phyloP scores from a whole-genome alignment of 2,113 vertebrate species.

The Trichechus manatus region DNA sequence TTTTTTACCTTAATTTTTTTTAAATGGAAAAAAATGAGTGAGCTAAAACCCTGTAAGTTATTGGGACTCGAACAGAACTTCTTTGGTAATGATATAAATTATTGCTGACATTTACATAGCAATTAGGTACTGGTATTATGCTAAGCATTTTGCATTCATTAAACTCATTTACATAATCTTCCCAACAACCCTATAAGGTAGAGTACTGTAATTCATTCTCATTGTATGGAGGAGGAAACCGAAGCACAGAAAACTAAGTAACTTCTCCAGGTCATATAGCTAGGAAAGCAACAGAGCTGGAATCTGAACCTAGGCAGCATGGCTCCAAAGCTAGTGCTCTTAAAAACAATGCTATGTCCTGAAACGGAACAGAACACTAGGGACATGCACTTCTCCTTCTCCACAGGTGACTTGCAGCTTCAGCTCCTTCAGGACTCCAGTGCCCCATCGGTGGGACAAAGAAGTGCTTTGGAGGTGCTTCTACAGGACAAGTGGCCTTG shows the following conservation, averaged over 20 bases:
- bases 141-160: neutral
- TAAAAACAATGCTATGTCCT: neutral
- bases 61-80: neutral
- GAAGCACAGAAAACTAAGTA: neutral
- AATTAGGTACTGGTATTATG: neutral
- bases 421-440: neutral
- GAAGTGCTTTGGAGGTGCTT: neutral
- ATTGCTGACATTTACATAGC: neutral
- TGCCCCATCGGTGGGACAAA: neutral
- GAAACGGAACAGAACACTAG: neutral
- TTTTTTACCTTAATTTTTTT: conserved; percentile 37
- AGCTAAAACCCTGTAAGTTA: neutral
- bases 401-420: neutral
- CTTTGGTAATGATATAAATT: neutral
- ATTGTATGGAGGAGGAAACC: neutral
- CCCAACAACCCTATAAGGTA: neutral
- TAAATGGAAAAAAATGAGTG: neutral
- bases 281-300: neutral
- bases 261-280: neutral
- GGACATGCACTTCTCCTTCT: neutral
- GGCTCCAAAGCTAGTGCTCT: neutral
- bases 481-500: neutral
- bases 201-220: neutral
- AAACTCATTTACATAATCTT: neutral
- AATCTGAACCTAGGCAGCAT: neutral